Evolutionary conservation across 2,797 vertebrate species (phyloP).

Genomic region (Melanogrammus aeglefinus): DNA sequence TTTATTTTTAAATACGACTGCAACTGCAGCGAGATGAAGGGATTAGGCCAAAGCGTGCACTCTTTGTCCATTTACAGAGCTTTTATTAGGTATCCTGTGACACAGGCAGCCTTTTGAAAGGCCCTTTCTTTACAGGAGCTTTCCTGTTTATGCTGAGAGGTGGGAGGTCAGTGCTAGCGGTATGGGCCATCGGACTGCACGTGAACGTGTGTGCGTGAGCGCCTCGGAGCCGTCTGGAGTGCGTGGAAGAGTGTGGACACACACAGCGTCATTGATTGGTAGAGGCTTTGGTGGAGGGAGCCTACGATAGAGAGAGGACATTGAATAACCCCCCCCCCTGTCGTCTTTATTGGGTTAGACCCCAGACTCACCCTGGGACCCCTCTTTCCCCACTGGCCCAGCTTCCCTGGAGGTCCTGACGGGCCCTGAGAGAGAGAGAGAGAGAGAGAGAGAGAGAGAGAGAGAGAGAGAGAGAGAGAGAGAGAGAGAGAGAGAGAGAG

Average conservation of each 20-base stretch:
- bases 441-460: slow-evolving; percentile 10
- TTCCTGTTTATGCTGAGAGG: slow-evolving; percentile 73
- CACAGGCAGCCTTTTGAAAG: slow-evolving; percentile 72
- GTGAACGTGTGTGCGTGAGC: slow-evolving; percentile 37
- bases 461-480: slow-evolving; percentile 10
- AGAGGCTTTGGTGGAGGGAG: slow-evolving; percentile 17
- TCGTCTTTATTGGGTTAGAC: not conserved
- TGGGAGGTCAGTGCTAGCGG: slow-evolving; percentile 69
- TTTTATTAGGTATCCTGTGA: slow-evolving; percentile 75
- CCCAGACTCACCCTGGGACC: slow-evolving; percentile 85
- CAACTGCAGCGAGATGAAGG: slow-evolving; percentile 50
- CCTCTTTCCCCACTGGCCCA: slow-evolving; percentile 85
- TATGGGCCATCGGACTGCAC: slow-evolving; percentile 61
- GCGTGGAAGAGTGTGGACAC: slow-evolving; percentile 35
- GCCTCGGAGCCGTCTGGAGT: not conserved
- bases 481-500: slow-evolving; percentile 28
- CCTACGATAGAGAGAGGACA: slow-evolving; percentile 1
- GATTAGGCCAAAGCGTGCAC: slow-evolving; percentile 66
- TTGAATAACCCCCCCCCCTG: not conserved
- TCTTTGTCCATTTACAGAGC: slow-evolving; percentile 71
- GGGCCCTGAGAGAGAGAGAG: slow-evolving; percentile 75
- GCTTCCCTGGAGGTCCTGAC: slow-evolving; percentile 85
- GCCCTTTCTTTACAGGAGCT: slow-evolving; percentile 69
- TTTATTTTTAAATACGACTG: slow-evolving; percentile 40
- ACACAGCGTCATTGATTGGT: too few species aligned